Percentiles rank a stretch among this genome's conserved stretches.
Evolutionary conservation across 2,888 invertebrate genomes (phyloP).

Genomic region (Autographa pulchrina): DNA sequence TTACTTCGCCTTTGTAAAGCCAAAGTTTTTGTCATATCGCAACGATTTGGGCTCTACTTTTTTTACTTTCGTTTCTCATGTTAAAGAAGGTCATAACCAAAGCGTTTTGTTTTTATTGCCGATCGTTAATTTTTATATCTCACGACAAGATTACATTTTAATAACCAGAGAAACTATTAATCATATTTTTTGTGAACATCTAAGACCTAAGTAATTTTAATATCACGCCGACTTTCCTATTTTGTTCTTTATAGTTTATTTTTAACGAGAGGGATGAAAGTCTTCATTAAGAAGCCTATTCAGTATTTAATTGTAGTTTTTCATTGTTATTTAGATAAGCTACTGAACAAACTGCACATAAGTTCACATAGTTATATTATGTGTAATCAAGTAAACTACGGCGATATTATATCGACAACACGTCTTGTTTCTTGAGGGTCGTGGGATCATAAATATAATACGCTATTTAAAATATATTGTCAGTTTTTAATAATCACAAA

Average conservation of each 20-base stretch:
- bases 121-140: constrained; percentile 52
- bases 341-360: not conserved
- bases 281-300: not conserved
- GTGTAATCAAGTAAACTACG: not conserved
- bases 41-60: not conserved
- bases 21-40: not conserved
- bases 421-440: not conserved
- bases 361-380: constrained; percentile 2
- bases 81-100: constrained; percentile 41
- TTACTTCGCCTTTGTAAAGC: too few species aligned
- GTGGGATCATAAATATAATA: not conserved
- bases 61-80: constrained; percentile 35
- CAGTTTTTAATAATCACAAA: too few species aligned
- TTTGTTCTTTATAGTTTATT: constrained; percentile 30
- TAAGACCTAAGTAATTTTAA: constrained; percentile 25
- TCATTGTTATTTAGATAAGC: constrained; percentile 12
- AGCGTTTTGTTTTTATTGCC: constrained; percentile 46
- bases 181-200: constrained; percentile 29
- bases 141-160: constrained; percentile 54
- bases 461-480: too few species aligned
- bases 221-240: constrained; percentile 34
- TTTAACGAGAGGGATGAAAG: constrained; percentile 14
- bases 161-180: constrained; percentile 50
- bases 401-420: not conserved
- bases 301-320: not conserved